These are phyloP conservation scores for Atrichornis clamosus DNA, from an alignment of 2,113 vertebrate genomes.

Conservation along the genomic window DNA sequence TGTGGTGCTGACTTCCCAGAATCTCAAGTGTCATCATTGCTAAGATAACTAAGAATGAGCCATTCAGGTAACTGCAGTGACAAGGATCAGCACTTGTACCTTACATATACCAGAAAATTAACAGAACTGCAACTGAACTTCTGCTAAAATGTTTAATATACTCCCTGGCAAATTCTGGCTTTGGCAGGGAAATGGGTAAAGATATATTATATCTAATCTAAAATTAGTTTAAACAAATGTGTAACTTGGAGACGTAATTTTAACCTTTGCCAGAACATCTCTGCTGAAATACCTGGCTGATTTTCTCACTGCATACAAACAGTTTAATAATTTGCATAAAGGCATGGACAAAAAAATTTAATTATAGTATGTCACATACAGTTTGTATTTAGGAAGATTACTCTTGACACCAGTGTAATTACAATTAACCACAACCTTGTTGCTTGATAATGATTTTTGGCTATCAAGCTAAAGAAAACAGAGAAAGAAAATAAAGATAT, in stretches of 20 bases:
- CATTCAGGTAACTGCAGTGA: background rate
- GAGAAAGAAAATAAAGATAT: background rate
- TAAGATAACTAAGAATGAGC: background rate
- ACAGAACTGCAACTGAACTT: background rate
- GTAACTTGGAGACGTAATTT: background rate
- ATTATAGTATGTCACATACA: background rate
- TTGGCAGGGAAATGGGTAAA: background rate
- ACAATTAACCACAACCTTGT: background rate
- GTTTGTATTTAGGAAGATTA: background rate
- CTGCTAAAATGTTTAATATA: background rate
- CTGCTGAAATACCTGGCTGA: background rate
- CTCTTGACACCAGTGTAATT: background rate
- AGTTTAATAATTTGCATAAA: conserved; percentile 9
- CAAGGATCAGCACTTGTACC: background rate
- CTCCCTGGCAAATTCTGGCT: background rate
- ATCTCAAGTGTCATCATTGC: background rate
- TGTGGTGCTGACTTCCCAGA: background rate
- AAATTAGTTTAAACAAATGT: background rate
- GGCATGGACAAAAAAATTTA: background rate
- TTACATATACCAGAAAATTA: background rate
- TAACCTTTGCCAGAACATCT: background rate
- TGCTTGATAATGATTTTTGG: background rate
- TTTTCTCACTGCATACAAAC: background rate
- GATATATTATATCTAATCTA: background rate
- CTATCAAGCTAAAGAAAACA: background rate